Base-by-base conservation (phyloP, 1,140 invertebrate genomes). In the Magallana ariakensis region DNA sequence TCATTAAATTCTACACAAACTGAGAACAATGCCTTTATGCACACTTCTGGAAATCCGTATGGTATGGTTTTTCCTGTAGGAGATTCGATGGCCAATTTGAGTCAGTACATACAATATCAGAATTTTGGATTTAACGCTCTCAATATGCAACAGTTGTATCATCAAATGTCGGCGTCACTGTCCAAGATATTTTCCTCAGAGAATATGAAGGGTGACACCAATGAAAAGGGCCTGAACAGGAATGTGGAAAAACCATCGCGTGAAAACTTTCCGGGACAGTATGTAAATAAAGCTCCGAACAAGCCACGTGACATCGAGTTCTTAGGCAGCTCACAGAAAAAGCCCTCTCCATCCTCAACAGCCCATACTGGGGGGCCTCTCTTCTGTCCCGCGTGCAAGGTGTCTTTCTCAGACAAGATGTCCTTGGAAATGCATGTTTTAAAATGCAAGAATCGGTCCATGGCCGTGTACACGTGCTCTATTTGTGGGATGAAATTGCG, bases 401-500 rank as follows among this genome's bases (percentile, higher is more conserved):
- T 54, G 46, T 15, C 16, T 13, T 82, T 82, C n/a, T 56, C 46
- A 46, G 46, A 54, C 15, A 82, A 82, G 54, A n/a, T 16, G 6
- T 54, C 54, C 19, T 19, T 55, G 80, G 80, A 82, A 53, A 82
- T 55, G 54, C 80, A 82, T 53, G n/a, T 8, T 10, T n/a, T 55
- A 54, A 82, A 54, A n/a, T 82, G 80, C 33, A 56, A 82, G 54
- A 82, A 82, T 82, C 80, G 80, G 80, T 16, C 80, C n/a, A 54
- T 82, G 66, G 22, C 66, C 80, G 54, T 56, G n/a, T 84, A 84
- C 15, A 82, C 22, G 22, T 88, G 87, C 66, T 56, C 85, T 22
- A 70, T 88, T 15, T 88, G 87, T 84, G 85, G 85, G 15, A 84
- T 85, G 55, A 56, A 60, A 8, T 84, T 88, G 33, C 54, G 80